Percentiles rank a stretch among this genome's conserved stretches.
These are phyloP conservation scores for Atherix ibis DNA, from an alignment of 2,888 invertebrate species.

Conservation along the genomic window DNA sequence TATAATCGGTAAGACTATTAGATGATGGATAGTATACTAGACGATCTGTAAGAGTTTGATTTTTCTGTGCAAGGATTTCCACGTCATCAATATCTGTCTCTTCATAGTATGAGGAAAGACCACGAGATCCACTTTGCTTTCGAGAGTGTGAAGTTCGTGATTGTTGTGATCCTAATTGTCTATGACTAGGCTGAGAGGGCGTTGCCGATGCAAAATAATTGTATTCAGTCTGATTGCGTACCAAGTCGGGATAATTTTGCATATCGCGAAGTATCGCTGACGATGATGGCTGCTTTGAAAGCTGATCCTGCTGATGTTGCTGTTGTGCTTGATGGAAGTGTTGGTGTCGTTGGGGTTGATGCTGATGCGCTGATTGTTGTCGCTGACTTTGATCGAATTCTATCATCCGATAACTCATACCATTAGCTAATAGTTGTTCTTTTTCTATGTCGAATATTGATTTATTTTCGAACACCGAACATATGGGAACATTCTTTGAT, in stretches of 20 bases:
- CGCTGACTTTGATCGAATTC: no score
- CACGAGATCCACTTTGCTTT: constrained; percentile 1
- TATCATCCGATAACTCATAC: no score
- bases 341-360: constrained; percentile 12
- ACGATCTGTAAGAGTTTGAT: constrained; percentile 49
- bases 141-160: background rate
- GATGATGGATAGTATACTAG: constrained; percentile 61
- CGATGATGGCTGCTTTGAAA: constrained; percentile 3
- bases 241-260: constrained; percentile 13
- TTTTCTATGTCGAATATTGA: constrained; percentile 26
- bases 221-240: constrained; percentile 7
- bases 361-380: constrained; percentile 20
- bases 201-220: background rate
- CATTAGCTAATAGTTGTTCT: constrained; percentile 13
- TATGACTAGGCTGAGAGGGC: background rate
- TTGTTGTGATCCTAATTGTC: constrained; percentile 1
- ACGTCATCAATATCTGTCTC: constrained; percentile 19
- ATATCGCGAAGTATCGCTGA: constrained; percentile 1
- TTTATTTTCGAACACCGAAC: constrained; percentile 31
- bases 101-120: constrained; percentile 12
- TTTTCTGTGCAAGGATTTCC: constrained; percentile 16
- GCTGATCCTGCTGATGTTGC: background rate
- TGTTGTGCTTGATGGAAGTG: constrained; percentile 3
- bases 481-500: constrained; percentile 31
- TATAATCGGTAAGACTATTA: constrained; percentile 33